Conservation (phyloP, 2,888 invertebrate genomes). For the Dichetophora obliterata region DNA sequence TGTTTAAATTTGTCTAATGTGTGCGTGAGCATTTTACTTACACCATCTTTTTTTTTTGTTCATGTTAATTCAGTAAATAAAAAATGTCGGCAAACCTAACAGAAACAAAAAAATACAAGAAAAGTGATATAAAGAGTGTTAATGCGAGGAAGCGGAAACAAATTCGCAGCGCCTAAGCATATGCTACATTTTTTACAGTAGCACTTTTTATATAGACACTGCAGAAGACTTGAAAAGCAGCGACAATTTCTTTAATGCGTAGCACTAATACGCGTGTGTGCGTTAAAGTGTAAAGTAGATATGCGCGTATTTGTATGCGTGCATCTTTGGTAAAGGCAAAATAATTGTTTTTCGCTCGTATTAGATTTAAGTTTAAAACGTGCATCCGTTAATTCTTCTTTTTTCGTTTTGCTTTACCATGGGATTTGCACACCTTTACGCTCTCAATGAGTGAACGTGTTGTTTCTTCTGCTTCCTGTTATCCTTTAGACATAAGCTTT, state of each 20-base stretch:
- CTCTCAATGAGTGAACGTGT: not conserved
- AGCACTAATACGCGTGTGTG: too few relatives aligned
- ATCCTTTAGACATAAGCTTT: not conserved
- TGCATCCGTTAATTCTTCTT: not conserved
- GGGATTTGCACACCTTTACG: not conserved
- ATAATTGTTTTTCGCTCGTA: not conserved
- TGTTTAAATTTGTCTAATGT: not conserved
- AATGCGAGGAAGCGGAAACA: not conserved
- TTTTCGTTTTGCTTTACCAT: not conserved
- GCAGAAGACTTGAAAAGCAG: too few relatives aligned
- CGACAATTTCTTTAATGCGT: too few relatives aligned
- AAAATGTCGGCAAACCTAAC: too few relatives aligned
- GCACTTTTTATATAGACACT: too few relatives aligned
- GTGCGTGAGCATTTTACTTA: not conserved
- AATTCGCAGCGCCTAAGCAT: slow-evolving; percentile 2
- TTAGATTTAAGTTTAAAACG: slow-evolving; percentile 15
- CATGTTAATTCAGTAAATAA: too few relatives aligned
- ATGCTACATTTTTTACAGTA: not conserved
- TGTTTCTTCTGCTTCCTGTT: not conserved
- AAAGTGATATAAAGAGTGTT: not conserved
- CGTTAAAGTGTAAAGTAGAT: too few relatives aligned
- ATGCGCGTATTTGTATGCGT: too few relatives aligned
- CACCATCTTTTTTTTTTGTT: not conserved
- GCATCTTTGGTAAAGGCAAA: not conserved
- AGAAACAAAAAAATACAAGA: not conserved